Conservation (phyloP, 2,113 vertebrate species). For the Syngnathus scovelli region DNA sequence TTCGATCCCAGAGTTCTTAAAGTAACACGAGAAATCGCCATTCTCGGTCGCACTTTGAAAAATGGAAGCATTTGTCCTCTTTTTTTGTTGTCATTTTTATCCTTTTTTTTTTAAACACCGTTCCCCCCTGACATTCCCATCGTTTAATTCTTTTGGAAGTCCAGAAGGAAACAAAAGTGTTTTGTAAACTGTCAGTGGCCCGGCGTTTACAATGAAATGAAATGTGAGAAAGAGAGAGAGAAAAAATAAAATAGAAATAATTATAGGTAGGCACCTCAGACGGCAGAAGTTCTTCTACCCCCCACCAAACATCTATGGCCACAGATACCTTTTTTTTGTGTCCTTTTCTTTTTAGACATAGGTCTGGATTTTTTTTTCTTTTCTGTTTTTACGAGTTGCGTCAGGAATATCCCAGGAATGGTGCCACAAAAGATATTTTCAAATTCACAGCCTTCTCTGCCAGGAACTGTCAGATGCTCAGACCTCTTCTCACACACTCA, state of each 20-base stretch:
- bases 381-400: constrained; percentile 57
- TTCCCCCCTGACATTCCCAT: constrained; percentile 46
- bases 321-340: constrained; percentile 76
- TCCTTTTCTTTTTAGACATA: constrained; percentile 60
- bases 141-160: constrained; percentile 68
- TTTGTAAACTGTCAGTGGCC: constrained; percentile 75
- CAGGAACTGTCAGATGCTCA: not conserved
- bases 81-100: constrained; percentile 24
- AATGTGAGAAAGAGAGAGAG: constrained; percentile 41
- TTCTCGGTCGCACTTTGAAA: constrained; percentile 72
- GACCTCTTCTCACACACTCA: not conserved
- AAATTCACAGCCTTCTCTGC: not conserved
- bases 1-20: constrained; percentile 95
- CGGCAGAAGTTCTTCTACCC: constrained; percentile 64
- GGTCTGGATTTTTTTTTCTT: constrained; percentile 52
- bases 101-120: not conserved
- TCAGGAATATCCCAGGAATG: not conserved
- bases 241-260: constrained; percentile 62
- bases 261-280: constrained; percentile 82
- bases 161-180: constrained; percentile 65
- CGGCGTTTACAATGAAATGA: constrained; percentile 54
- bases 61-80: constrained; percentile 83
- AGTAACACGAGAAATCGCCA: constrained; percentile 84
- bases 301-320: constrained; percentile 77
- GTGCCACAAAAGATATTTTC: not conserved